Conservation (phyloP, 1,140 invertebrate species). For the Brachionus paranguensis region DNA sequence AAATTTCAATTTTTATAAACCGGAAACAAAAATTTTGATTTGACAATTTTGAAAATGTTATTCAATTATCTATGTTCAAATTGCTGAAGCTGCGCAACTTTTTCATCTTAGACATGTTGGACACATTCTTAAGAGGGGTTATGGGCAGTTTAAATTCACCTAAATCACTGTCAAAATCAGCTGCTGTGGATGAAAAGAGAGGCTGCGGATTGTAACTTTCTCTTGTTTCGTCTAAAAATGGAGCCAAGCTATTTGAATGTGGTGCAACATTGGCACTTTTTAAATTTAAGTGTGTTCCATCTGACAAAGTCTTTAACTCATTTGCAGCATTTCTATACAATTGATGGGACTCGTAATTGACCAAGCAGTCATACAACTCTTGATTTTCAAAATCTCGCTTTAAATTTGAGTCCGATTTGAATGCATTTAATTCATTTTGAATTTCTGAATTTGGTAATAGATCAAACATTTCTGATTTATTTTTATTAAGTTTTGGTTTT, state of each 20-base stretch:
- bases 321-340: background rate
- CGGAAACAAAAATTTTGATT: background rate
- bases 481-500: background rate
- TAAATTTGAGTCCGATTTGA: slow-evolving; percentile 7
- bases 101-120: background rate
- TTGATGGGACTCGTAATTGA: background rate
- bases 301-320: background rate
- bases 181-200: background rate
- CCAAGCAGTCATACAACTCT: slow-evolving; percentile 5
- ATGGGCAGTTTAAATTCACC: background rate
- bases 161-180: background rate
- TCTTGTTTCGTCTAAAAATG: slow-evolving; percentile 3
- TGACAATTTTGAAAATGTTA: too few species aligned
- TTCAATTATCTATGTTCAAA: background rate
- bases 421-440: background rate
- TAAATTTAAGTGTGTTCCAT: background rate
- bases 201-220: background rate
- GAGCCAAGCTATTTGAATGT: background rate
- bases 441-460: background rate
- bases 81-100: slow-evolving; percentile 14
- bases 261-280: background rate
- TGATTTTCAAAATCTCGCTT: background rate
- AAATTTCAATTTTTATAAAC: background rate
- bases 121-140: background rate
- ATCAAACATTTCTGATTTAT: background rate